Base-by-base conservation (phyloP, 2,113 vertebrate genomes). In the Bothrops jararaca region DNA sequence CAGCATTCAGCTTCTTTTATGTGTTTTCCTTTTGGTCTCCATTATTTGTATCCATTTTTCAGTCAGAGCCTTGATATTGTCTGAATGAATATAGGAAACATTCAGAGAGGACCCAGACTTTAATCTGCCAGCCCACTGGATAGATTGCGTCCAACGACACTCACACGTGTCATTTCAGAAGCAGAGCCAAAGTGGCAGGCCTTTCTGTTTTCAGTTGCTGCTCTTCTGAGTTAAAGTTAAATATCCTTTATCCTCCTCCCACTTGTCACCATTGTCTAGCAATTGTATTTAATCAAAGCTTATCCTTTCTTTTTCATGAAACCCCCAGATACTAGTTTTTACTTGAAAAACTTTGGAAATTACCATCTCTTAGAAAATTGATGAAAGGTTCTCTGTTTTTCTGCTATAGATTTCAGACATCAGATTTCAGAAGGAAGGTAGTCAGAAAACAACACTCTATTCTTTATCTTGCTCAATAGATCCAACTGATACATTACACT, bases 401-500 rank as follows among this genome's bases (percentile, higher is more conserved):
- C n/a, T 22, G 3, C 6, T 23, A 90, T 90, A 92, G 34, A 74
- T 89, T 50, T 89, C 53, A 93, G 60, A 13, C 92, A 20, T 91
- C 8, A 91, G 39, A 85, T 96, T 94, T 85, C 7, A 88, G 86
- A 92, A 3, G 22, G 93, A 20, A n/a, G 0, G 5, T 52, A 94
- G 9, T 42, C 86, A 94, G 94, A 90, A 80, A 93, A 92, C 26
- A 45, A 93, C 54, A 48, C 93, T 6, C 87, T 86, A 42, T 91
- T 95, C 93, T 89, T 92, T 96, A 39, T 93, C 1, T 6, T 56
- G 24, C 13, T 22, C n/a, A 89, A 91, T 74, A 91, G 69, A 88
- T 29, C 69, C 87, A 90, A 93, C 92, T 87, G 92, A 23, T 92
- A 69, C 92, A 91, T 90, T 93, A 92, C 86, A 95, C 60, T 89